Percentiles rank a stretch among this genome's conserved stretches.
Conservation (phyloP, 2,797 vertebrate species). For the Linurgus olivaceus region DNA sequence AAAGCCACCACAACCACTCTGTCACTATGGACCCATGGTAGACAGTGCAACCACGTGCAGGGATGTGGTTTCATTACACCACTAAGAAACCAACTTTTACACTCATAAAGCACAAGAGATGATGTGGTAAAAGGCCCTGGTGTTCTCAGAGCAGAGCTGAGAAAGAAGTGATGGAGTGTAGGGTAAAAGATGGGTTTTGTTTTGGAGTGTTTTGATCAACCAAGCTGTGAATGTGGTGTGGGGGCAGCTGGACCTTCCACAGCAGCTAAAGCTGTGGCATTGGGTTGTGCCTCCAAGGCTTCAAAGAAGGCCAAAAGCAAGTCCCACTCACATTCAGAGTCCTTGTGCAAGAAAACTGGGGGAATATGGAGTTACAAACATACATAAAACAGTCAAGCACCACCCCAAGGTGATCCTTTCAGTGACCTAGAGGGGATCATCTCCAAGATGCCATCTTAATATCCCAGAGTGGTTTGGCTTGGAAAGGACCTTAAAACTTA, state of each 20-base stretch:
- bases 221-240: not conserved
- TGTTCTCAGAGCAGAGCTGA: not conserved
- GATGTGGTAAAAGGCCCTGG: not conserved
- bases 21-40: rapidly evolving
- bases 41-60: rapidly evolving
- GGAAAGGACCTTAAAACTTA: not conserved
- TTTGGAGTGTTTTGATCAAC: not conserved
- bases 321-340: not conserved
- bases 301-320: not conserved
- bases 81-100: not conserved
- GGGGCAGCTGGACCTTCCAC: not conserved
- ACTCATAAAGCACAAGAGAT: not conserved
- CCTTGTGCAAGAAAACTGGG: not conserved
- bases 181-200: not conserved
- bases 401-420: not conserved
- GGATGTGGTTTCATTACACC: not conserved
- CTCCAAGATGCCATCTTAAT: not conserved
- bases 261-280: not conserved
- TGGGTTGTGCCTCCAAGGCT: not conserved
- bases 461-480: not conserved
- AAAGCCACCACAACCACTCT: not conserved
- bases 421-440: not conserved
- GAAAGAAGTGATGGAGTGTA: not conserved
- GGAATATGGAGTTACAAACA: not conserved
- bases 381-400: not conserved